A percentile compares a stretch with the other conserved stretches of the same genome.
Evolutionary conservation across 2,797 vertebrate species (phyloP).

Genomic region (Rhinella marina): DNA sequence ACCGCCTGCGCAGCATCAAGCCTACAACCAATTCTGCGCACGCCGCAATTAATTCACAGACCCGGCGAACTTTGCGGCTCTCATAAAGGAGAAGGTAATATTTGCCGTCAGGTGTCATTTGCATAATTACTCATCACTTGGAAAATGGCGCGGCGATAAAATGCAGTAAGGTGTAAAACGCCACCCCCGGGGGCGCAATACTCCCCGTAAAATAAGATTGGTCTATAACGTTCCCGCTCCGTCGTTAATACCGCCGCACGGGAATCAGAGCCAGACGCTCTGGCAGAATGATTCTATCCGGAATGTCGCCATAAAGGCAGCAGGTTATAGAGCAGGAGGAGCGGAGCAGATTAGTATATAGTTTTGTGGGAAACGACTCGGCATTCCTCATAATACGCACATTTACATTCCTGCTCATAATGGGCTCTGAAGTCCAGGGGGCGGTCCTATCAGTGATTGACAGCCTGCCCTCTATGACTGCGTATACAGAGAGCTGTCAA

Average conservation of each 20-base stretch:
- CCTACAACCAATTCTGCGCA: background rate
- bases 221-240: background rate
- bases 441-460: no score
- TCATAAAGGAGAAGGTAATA: slow-evolving; percentile 3
- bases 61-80: background rate
- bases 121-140: slow-evolving; percentile 25
- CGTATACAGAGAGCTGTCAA: no score
- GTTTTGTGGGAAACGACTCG: no score
- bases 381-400: no score
- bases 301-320: background rate
- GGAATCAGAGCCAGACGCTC: background rate
- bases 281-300: background rate
- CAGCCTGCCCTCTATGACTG: no score
- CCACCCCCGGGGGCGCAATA: background rate
- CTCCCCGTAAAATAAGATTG: slow-evolving; percentile 14
- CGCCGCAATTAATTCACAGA: background rate
- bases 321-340: no score
- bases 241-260: background rate
- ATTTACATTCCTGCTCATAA: no score
- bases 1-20: background rate
- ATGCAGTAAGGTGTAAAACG: background rate
- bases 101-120: slow-evolving; percentile 10
- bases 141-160: background rate
- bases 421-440: no score
- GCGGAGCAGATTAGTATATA: no score